phyloP scores from a whole-genome alignment of 2,888 invertebrate species.

The Halictus quadricinctus region DNA sequence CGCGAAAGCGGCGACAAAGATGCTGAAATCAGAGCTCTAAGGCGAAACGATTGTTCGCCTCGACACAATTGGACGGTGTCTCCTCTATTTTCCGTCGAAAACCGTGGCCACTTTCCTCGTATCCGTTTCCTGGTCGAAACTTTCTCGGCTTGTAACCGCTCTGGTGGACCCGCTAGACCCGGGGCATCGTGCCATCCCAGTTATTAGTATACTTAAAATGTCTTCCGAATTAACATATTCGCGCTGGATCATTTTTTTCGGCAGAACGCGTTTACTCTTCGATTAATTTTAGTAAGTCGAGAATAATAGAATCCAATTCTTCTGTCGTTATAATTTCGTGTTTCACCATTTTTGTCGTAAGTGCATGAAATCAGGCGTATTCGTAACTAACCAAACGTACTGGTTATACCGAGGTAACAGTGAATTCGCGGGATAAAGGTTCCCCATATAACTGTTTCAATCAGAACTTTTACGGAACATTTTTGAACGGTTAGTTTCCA shows the following conservation, averaged over 20 bases:
- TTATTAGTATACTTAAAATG: not conserved
- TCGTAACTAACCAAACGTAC: too few relatives aligned
- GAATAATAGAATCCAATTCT: too few relatives aligned
- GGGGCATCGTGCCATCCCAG: not conserved
- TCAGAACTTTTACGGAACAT: too few relatives aligned
- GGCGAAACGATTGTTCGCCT: conserved; percentile 6
- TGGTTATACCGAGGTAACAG: conserved; percentile 57
- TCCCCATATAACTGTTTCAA: too few relatives aligned
- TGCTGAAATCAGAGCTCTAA: conserved; percentile 9
- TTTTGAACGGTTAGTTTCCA: too few relatives aligned
- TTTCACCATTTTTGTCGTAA: too few relatives aligned
- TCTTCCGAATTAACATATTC: conserved; percentile 28
- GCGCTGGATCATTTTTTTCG: too few relatives aligned
- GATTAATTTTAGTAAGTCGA: too few relatives aligned
- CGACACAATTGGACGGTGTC: not conserved
- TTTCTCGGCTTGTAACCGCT: not conserved
- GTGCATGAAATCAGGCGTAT: too few relatives aligned
- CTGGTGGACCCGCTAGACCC: not conserved
- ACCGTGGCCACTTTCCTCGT: conserved; percentile 14
- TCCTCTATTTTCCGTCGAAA: not conserved
- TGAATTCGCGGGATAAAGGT: not conserved
- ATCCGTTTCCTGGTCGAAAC: conserved; percentile 1
- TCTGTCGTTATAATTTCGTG: too few relatives aligned
- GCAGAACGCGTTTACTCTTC: too few relatives aligned
- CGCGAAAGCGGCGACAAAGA: conserved; percentile 35